Evolutionary conservation across 1,140 invertebrate genomes (phyloP).

Genomic region (Harpegnathos saltator): DNA sequence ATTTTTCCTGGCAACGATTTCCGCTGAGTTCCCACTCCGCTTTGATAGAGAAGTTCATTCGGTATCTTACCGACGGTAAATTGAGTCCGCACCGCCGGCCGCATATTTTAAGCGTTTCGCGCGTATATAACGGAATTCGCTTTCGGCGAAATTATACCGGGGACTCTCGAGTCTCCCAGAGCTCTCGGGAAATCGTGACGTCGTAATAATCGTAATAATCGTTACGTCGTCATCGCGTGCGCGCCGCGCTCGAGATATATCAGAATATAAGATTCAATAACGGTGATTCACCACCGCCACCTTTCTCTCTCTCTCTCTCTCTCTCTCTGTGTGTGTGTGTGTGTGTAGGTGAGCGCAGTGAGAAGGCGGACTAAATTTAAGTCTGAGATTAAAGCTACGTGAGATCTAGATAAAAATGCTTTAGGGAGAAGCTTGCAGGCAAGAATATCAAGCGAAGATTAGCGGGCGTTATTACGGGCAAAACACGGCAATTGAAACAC

Average conservation of each 20-base stretch:
- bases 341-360: too few species aligned
- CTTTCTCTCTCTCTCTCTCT: too few species aligned
- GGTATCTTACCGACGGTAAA: conserved; percentile 49
- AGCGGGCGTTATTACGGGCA: not conserved
- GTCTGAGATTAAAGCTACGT: conserved; percentile 21
- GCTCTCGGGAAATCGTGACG: conserved; percentile 11
- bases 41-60: conserved; percentile 43
- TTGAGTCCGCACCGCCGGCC: conserved; percentile 38
- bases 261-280: conserved; percentile 32
- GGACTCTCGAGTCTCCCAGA: too few species aligned
- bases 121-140: conserved; percentile 30
- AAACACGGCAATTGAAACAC: not conserved
- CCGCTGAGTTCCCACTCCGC: conserved; percentile 24
- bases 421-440: not conserved
- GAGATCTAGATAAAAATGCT: not conserved
- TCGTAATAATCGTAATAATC: conserved; percentile 17
- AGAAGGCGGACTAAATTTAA: conserved; percentile 15
- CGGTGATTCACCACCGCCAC: not conserved
- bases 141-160: conserved; percentile 3
- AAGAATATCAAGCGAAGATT: conserved; percentile 4
- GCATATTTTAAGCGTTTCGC: conserved; percentile 49
- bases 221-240: conserved; percentile 41
- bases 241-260: not conserved
- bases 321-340: too few species aligned
- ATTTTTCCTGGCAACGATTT: conserved; percentile 58